Evolutionary conservation across 1,140 invertebrate species (phyloP).

Genomic region (Epicauta chinensis): DNA sequence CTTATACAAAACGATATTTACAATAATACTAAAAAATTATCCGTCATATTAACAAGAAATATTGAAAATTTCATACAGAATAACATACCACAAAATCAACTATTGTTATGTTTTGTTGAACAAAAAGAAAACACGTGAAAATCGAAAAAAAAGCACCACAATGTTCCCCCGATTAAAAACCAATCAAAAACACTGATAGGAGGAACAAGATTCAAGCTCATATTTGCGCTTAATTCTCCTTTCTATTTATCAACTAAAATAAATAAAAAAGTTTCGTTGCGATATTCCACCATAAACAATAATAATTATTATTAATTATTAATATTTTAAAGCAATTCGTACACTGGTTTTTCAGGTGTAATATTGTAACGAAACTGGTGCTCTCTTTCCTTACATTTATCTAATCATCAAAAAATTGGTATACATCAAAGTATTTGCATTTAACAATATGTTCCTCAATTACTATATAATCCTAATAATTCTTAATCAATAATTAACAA

Average conservation of each 20-base stretch:
- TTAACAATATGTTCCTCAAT: constrained; percentile 26
- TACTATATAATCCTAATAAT: constrained; percentile 18
- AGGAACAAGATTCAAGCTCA: constrained; percentile 18
- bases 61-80: constrained; percentile 21
- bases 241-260: no score
- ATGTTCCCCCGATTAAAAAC: constrained; percentile 10
- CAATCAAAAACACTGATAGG: constrained; percentile 3
- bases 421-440: constrained; percentile 16
- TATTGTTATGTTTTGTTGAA: constrained; percentile 21
- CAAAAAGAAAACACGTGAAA: constrained; percentile 6
- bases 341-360: no score
- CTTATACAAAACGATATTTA: constrained; percentile 10
- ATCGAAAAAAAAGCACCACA: constrained; percentile 21
- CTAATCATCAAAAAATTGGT: constrained; percentile 5
- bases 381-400: constrained; percentile 1
- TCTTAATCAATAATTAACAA: constrained; percentile 43
- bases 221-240: constrained; percentile 4
- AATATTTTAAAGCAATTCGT: constrained; percentile 2
- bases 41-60: constrained; percentile 27
- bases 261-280: no score
- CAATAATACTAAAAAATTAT: no score
- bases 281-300: no score
- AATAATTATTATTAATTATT: no score
- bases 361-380: constrained; percentile 10
- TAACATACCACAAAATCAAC: constrained; percentile 24